Evolutionary conservation across 1,140 invertebrate genomes (phyloP).

Genomic region (Ceratina australensis): DNA sequence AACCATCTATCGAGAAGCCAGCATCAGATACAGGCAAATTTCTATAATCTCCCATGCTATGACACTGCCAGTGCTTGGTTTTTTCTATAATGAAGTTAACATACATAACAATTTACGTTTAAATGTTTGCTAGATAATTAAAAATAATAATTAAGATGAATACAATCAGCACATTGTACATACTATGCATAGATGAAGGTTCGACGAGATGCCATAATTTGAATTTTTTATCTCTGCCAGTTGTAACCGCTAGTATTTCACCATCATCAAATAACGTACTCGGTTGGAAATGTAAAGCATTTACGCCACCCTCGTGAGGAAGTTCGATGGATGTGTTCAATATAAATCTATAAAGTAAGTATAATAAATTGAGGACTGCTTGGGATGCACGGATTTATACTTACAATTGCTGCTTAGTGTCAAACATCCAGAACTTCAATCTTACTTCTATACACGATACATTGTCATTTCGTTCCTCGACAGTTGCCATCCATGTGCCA

Average conservation of each 20-base stretch:
- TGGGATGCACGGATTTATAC: conserved; percentile 33
- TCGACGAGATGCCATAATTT: conserved; percentile 86
- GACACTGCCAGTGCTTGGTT: conserved; percentile 83
- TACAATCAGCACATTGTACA: conserved; percentile 61
- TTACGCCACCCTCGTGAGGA: conserved; percentile 85
- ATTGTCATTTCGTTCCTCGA: conserved; percentile 83
- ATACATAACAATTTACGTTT: conserved; percentile 18
- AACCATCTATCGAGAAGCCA: conserved; percentile 88
- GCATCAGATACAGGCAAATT: conserved; percentile 80
- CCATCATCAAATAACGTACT: conserved; percentile 71
- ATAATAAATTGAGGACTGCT: conserved; percentile 16
- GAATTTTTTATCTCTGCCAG: conserved; percentile 85
- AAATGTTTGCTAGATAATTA: background rate
- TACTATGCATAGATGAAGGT: conserved; percentile 80
- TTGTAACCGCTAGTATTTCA: conserved; percentile 82
- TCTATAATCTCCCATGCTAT: conserved; percentile 83
- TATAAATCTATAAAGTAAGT: conserved; percentile 80
- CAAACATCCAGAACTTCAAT: conserved; percentile 90
- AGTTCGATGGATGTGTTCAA: conserved; percentile 87
- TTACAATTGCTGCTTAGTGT: conserved; percentile 83
- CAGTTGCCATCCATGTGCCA: conserved; percentile 89
- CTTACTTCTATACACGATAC: conserved; percentile 83
- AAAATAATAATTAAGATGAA: conserved; percentile 15
- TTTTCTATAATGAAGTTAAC: conserved; percentile 72
- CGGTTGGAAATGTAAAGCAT: conserved; percentile 83